Evolutionary conservation across 2,113 vertebrate genomes (phyloP).

Genomic region (Spheniscus mendiculus): DNA sequence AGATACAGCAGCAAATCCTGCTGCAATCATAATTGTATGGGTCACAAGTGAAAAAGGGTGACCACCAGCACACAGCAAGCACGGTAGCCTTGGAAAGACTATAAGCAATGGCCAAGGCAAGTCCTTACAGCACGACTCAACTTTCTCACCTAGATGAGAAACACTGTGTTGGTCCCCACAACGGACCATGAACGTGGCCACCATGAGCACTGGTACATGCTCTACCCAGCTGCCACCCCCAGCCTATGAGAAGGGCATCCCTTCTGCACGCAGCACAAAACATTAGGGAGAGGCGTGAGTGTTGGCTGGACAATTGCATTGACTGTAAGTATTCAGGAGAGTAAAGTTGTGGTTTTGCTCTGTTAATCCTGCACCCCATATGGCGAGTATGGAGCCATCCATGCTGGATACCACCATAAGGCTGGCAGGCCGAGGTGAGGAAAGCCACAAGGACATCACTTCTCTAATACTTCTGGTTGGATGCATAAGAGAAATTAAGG

Average conservation of each 20-base stretch:
- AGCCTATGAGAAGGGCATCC: not conserved
- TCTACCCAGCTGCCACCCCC: not conserved
- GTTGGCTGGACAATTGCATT: not conserved
- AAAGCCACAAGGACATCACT: not conserved
- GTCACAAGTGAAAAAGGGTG: not conserved
- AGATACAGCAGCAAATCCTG: not conserved
- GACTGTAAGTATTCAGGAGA: not conserved
- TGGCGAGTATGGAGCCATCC: fast-evolving
- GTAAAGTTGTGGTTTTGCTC: not conserved
- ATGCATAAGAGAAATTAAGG: not conserved
- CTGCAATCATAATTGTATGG: not conserved
- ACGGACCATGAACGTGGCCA: not conserved
- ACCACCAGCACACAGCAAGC: not conserved
- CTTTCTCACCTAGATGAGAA: not conserved
- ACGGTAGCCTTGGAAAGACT: not conserved
- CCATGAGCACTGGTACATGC: fast-evolving
- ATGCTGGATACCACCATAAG: not conserved
- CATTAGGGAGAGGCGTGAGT: not conserved
- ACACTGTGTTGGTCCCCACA: not conserved
- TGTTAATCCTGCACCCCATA: not conserved
- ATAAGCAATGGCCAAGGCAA: not conserved
- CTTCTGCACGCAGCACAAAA: fast-evolving
- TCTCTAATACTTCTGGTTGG: not conserved
- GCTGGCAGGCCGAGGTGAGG: not conserved
- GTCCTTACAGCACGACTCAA: not conserved